phyloP scores from a whole-genome alignment of 2,797 vertebrate species.

The Danio jaintianensis region DNA sequence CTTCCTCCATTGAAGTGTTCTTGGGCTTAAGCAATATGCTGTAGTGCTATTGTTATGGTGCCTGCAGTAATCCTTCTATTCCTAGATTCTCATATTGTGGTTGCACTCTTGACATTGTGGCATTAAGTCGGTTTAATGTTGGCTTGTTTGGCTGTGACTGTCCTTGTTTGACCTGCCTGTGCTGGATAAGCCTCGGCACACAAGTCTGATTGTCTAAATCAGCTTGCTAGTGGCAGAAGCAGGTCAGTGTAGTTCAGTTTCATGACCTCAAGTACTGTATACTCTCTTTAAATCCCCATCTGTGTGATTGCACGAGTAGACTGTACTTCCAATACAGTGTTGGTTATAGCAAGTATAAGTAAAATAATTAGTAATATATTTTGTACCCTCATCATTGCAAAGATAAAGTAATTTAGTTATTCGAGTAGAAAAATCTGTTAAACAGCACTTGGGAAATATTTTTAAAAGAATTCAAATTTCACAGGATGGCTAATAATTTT shows the following conservation, averaged over 20 bases:
- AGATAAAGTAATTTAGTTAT: no score
- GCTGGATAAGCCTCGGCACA: slow-evolving; percentile 20
- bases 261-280: slow-evolving; percentile 6
- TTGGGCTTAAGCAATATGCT: neutral
- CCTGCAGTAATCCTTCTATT: neutral
- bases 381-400: no score
- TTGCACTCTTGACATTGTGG: neutral
- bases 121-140: slow-evolving; percentile 16
- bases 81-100: neutral
- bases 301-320: neutral
- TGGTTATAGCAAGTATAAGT: no score
- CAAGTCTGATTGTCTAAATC: slow-evolving; percentile 31
- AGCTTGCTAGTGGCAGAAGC: slow-evolving; percentile 14
- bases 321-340: no score
- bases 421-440: no score
- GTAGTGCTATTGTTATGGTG: neutral
- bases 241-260: slow-evolving; percentile 20
- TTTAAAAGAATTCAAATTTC: no score
- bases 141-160: neutral
- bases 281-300: slow-evolving; percentile 7
- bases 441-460: no score
- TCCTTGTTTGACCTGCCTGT: slow-evolving; percentile 6
- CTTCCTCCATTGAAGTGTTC: neutral
- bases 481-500: no score
- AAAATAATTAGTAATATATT: no score